Evolutionary conservation across 2,113 vertebrate species (phyloP), one percentile per base, ranked within the genome.

Genomic region (Astatotilapia flaviijosephi): DNA sequence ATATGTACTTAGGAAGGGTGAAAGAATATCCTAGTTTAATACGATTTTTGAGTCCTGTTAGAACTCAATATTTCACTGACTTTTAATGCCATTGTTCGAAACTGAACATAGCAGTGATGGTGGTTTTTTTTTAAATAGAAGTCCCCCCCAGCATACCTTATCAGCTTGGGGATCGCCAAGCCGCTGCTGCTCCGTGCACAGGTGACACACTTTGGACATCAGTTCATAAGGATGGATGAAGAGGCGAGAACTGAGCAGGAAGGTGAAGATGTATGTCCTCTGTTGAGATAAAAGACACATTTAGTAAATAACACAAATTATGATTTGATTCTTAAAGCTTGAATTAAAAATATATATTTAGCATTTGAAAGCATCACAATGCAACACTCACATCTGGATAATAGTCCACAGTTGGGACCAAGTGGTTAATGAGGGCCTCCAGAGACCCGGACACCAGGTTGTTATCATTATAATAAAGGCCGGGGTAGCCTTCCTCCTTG

Each of bases 231-330:
- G 98, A 77, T 96, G 98, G 94, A 99, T 95, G 89, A 99, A 99
- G 31, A 99, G 95, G 13, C 98, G 98, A 6, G 98, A 99, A 82
- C 97, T 99, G 75, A 99, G 97, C 35, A 99, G 95, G 92, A 99
- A 99, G 56, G 98, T 99, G 91, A 99, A 99, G 92, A 98, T 97
- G 86, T 98, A 99, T 0, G 98, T 98, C 91, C 97, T 98, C 98
- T 99, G 97, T 9, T 17, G 88, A 79, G 14, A 35, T 14, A 40
- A 80, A 80, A 88, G 23, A 51, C 6, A 49, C 6, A 33, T 12
- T 12, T 0, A 28, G 0, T 31, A 55, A 37, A 79, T 86, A 35
- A 68, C 6, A 7, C 1, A 70, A 37, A 14, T 1, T 4, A 7
- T 1, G 7, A 51, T 11, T 26, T 10, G 37, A 73, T 73, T 26